Evolutionary conservation across 1,140 invertebrate species (phyloP), one percentile per base, ranked within the genome.

Genomic region (Drosophila repletoides): DNA sequence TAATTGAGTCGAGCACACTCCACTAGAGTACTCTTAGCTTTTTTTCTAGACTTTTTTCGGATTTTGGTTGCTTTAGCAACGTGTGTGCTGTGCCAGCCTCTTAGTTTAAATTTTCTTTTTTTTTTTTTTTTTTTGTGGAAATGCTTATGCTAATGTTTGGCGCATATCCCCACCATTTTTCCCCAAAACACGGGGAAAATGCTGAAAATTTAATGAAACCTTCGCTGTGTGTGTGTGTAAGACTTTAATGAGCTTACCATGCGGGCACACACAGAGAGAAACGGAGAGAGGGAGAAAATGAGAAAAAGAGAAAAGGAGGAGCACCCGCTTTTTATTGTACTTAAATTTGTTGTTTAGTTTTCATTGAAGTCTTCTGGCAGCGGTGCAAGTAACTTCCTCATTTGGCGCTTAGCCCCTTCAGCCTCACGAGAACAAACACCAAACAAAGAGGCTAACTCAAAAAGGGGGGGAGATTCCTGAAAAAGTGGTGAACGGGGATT

Each of bases 81-180:
- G 29, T 33, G 29, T 33, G 29, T 43, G 10, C 26, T 5, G 43
- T 9, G 24, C 26, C n/a, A 9, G 40, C 31, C 40, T 15, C 33
- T 56, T 38, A 45, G 61, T 52, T 36, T 55, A n/a, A 6, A 2
- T 51, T 26, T 21, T 36, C 10, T 33, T 21, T 31, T 17, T 49
- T 19, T 46, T 36, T 51, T 29, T 29, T 43, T 34, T 53, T 55
- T 55, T 64, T 21, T 36, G 40, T 29, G 21, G 28, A 64, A 56
- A 56, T 69, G 66, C 49, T 69, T 69, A 69, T 69, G 66, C 60
- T 69, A 69, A 69, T 69, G 59, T 69, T 69, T 64, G 66, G 31
- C 65, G 64, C 60, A 64, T 36, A 64, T 34, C 34, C 33, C 29
- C 48, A 1, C 29, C 10, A n/a, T 46, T 12, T 2, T 1, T 6